Conservation (phyloP, 2,113 vertebrate species). For the Crotalus horridus region DNA sequence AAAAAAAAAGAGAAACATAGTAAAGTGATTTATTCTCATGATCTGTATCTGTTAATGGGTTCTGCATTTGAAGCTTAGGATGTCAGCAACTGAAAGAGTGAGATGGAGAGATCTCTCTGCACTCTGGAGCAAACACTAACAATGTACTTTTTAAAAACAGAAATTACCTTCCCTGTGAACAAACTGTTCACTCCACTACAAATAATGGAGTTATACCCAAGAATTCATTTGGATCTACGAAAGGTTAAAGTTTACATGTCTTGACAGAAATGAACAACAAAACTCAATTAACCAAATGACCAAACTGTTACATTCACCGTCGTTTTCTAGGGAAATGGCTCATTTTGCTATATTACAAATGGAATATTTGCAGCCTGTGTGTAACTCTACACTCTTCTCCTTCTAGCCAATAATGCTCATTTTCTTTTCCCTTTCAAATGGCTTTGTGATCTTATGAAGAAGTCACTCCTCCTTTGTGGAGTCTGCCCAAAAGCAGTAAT, state of each 20-base stretch:
- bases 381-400: constrained; percentile 24
- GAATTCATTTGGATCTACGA: constrained; percentile 46
- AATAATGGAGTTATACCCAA: constrained; percentile 26
- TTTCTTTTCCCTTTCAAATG: constrained; percentile 22
- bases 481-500: background rate
- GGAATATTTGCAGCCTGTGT: constrained; percentile 44
- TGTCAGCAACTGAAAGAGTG: background rate
- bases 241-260: constrained; percentile 48
- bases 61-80: background rate
- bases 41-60: background rate
- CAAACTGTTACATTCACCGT: constrained; percentile 46
- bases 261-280: constrained; percentile 48
- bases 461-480: background rate
- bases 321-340: constrained; percentile 42
- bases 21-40: constrained; percentile 22
- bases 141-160: constrained; percentile 13
- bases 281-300: constrained; percentile 47
- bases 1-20: background rate
- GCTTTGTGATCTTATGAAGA: constrained; percentile 12
- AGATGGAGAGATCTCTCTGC: background rate
- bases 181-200: constrained; percentile 32
- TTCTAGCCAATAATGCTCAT: constrained; percentile 37
- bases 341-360: constrained; percentile 40
- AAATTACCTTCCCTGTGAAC: constrained; percentile 25
- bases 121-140: background rate